Base-by-base conservation (phyloP, 2,797 vertebrate species). In the Champsocephalus esox region DNA sequence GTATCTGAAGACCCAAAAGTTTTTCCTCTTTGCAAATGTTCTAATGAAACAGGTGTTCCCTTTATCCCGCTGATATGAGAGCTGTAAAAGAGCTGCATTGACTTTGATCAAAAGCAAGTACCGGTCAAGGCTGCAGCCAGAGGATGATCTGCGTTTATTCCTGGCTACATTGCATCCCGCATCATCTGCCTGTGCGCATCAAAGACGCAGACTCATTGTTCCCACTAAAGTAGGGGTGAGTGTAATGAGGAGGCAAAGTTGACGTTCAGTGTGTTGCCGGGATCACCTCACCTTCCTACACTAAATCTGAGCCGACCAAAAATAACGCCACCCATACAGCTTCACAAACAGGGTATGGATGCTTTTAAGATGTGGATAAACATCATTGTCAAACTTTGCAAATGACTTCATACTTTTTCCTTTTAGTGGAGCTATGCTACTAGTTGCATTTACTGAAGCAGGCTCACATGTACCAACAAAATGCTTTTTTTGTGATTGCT, bases 31-130 rank as follows among this genome's bases (percentile, higher is more conserved):
- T 85, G 51, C 81, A 66, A 60, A 54, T 67, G 78, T 87, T 79
- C 67, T 85, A 87, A 84, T 88, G 77, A 87, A 89, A 87, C 88
- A 87, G 81, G 87, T 90, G 82, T 81, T 83, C 66, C 51, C 59
- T 78, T 77, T 85, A 85, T 85, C 71, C 61, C 56, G 62, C 77
- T 83, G 83, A 89, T 90, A 86, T 87, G 79, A 91, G 75, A 78
- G 72, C 63, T 79, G 73, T 79, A 84, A 88, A 85, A 85, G 21
- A 21, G 21, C 24, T 24, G 24, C 24, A 24, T 24, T 24, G 24
- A 24, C 24, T 24, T 24, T 24, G 24, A 24, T 24, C 24, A 24
- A 24, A 24, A 24, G 24, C 24, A 24, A 24, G 24, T 24, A 24
- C 24, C 24, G 24, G 24, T 24, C 24, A 24, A 24, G 24, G 24